Percentiles rank a stretch among this genome's conserved stretches.
phyloP scores from a whole-genome alignment of 2,888 invertebrate species.

The Drosophila peninsularis region DNA sequence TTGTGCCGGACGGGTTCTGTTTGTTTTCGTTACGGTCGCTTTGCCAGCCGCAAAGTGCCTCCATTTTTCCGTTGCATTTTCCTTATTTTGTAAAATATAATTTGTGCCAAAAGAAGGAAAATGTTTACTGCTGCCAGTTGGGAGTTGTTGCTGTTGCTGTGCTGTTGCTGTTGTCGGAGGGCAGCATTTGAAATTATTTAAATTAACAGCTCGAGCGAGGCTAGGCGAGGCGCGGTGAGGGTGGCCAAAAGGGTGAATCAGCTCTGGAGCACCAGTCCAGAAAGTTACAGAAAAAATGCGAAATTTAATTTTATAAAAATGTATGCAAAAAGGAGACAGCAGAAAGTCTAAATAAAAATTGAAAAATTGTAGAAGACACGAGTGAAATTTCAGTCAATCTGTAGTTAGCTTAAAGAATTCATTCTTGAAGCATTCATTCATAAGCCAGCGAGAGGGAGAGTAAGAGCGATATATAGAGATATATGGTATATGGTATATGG shows the following conservation, averaged over 20 bases:
- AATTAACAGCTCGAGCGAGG: slow-evolving; percentile 50
- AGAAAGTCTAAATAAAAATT: not conserved
- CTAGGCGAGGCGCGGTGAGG: too few species aligned
- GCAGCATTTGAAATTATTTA: slow-evolving; percentile 50
- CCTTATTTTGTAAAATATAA: slow-evolving; percentile 45
- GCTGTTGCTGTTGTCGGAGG: not conserved
- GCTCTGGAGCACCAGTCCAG: slow-evolving; percentile 5
- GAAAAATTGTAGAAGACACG: not conserved
- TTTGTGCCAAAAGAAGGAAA: slow-evolving; percentile 32
- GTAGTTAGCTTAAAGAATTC: not conserved
- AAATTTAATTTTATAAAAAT: not conserved
- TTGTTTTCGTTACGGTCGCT: slow-evolving; percentile 62
- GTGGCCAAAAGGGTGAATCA: slow-evolving; percentile 36
- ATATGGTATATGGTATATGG: too few species aligned
- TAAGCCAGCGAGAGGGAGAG: too few species aligned
- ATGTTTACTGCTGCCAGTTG: slow-evolving; percentile 5
- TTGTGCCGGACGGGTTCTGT: slow-evolving; percentile 52
- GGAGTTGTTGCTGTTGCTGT: slow-evolving; percentile 8
- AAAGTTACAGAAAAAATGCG: slow-evolving; percentile 6
- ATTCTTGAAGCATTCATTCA: too few species aligned
- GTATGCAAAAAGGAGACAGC: not conserved
- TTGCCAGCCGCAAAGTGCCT: slow-evolving; percentile 59
- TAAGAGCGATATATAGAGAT: too few species aligned
- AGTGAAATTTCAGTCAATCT: not conserved
- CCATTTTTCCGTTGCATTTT: slow-evolving; percentile 57